Percentiles rank a stretch among this genome's conserved stretches.
phyloP scores from a whole-genome alignment of 2,888 invertebrate genomes.

The Leuctra nigra region DNA sequence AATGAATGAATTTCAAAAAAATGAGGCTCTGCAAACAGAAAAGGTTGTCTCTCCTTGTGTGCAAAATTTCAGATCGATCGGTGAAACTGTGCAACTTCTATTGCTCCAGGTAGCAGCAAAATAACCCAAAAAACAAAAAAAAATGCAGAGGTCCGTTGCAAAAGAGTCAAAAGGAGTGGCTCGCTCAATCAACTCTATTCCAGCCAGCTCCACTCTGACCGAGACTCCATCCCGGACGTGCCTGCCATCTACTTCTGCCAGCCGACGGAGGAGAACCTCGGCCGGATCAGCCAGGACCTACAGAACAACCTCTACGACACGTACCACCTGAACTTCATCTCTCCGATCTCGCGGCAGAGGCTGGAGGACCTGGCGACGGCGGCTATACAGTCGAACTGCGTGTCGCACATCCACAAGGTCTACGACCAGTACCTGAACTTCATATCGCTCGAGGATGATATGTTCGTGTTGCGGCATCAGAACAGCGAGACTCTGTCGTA shows the following conservation, averaged over 20 bases:
- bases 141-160: too few relatives aligned
- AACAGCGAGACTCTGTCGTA: constrained; percentile 87
- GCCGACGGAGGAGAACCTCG: constrained; percentile 93
- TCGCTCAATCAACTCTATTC: constrained; percentile 31
- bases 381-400: constrained; percentile 83
- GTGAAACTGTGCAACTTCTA: too few relatives aligned
- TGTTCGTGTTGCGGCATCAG: constrained; percentile 91
- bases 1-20: too few relatives aligned
- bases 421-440: constrained; percentile 99
- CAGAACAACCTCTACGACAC: constrained; percentile 86
- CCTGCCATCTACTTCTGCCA: constrained; percentile 97
- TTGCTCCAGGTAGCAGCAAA: too few relatives aligned
- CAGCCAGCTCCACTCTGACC: constrained; percentile 80
- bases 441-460: constrained; percentile 94
- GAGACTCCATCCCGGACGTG: constrained; percentile 94
- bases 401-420: constrained; percentile 59
- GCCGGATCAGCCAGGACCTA: constrained; percentile 84
- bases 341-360: constrained; percentile 87
- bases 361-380: constrained; percentile 93
- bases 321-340: constrained; percentile 95
- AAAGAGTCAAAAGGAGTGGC: too few relatives aligned
- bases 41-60: too few relatives aligned
- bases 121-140: too few relatives aligned
- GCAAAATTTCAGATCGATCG: too few relatives aligned
- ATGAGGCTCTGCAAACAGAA: too few relatives aligned